Evolutionary conservation across 2,113 vertebrate species (phyloP).

Genomic region (Prunella himalayana): DNA sequence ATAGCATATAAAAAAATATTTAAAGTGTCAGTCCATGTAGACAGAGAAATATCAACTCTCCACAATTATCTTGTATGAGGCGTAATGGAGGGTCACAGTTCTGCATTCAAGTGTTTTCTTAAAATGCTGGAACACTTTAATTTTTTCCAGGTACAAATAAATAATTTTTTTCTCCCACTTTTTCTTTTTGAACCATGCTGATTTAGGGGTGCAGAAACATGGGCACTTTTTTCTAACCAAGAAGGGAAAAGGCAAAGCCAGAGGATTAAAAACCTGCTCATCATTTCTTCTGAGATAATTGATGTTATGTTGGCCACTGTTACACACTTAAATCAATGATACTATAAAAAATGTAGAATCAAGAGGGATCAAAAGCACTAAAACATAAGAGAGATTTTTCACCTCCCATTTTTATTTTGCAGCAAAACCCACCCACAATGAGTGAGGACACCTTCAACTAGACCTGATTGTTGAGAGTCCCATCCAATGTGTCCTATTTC

Average conservation of each 20-base stretch:
- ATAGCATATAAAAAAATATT: not conserved
- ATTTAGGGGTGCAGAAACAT: not conserved
- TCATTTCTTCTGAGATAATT: not conserved
- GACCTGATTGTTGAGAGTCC: not conserved
- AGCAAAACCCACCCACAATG: not conserved
- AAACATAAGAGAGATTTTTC: not conserved
- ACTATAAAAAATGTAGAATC: not conserved
- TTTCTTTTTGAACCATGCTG: not conserved
- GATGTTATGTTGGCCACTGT: not conserved
- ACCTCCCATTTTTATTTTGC: not conserved
- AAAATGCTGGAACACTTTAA: not conserved
- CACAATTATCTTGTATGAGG: not conserved
- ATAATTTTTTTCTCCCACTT: fast-evolving
- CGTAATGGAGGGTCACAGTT: not conserved
- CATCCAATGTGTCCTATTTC: not conserved
- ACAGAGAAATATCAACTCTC: not conserved
- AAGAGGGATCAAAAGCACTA: not conserved
- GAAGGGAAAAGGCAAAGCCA: not conserved
- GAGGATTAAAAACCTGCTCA: not conserved
- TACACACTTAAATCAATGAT: not conserved
- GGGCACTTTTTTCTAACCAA: not conserved
- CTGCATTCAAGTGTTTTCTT: not conserved
- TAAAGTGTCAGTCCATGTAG: not conserved
- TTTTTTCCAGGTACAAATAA: not conserved
- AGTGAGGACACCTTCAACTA: not conserved